Conservation (phyloP, 1,140 invertebrate species). For the Drosophila busckii region DNA sequence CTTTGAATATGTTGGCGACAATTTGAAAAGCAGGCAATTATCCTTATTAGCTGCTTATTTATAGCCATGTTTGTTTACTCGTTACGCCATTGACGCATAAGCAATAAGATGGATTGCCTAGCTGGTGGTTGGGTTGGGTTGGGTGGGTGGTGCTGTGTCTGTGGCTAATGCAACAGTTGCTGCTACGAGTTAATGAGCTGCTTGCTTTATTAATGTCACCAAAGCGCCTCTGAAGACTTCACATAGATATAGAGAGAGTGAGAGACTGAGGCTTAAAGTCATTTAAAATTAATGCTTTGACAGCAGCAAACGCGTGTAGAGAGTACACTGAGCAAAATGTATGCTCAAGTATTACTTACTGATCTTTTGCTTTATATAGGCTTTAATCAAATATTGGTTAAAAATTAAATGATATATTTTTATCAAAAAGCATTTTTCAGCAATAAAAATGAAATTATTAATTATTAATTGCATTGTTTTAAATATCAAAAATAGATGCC, state of each 20-base stretch:
- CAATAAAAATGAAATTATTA: too few relatives aligned
- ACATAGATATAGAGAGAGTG: too few relatives aligned
- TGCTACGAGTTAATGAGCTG: conserved; percentile 18
- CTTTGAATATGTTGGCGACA: conserved; percentile 45
- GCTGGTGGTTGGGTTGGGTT: background rate
- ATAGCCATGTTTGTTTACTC: conserved; percentile 67
- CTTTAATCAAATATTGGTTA: too few relatives aligned
- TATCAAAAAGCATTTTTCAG: too few relatives aligned
- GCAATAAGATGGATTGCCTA: conserved; percentile 30
- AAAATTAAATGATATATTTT: too few relatives aligned
- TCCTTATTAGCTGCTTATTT: conserved; percentile 76
- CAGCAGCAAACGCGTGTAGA: background rate
- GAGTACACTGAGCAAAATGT: conserved; percentile 68
- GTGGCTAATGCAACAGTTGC: conserved; percentile 43
- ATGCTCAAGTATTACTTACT: too few relatives aligned
- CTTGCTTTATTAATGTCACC: conserved; percentile 29
- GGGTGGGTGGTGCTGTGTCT: conserved; percentile 19
- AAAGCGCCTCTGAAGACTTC: too few relatives aligned
- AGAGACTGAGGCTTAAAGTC: conserved; percentile 42
- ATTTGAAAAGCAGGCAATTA: conserved; percentile 76
- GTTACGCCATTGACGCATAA: conserved; percentile 48
- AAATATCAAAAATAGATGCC: too few relatives aligned
- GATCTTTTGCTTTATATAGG: too few relatives aligned
- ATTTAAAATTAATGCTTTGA: conserved; percentile 51
- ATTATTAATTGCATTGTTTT: too few relatives aligned